These are phyloP conservation scores for Bombus breviceps DNA, from an alignment of 1,140 invertebrate genomes.

Conservation along the genomic window DNA sequence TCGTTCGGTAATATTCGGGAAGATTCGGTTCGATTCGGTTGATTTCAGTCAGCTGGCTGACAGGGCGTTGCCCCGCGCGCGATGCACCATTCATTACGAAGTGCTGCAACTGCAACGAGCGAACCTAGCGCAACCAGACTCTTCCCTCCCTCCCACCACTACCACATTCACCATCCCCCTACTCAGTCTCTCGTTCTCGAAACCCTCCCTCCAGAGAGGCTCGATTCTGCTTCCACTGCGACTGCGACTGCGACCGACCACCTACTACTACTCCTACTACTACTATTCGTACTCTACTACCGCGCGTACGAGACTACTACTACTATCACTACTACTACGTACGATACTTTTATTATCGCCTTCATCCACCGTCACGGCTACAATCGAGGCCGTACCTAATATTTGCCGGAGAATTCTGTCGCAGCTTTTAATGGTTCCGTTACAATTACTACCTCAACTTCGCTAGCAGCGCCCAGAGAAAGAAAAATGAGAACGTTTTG, in stretches of 20 bases:
- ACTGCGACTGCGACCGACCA: conserved; percentile 38
- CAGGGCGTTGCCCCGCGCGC: conserved; percentile 76
- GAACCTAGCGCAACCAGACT: conserved; percentile 70
- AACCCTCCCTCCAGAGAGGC: conserved; percentile 10
- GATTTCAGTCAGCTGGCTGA: conserved; percentile 77
- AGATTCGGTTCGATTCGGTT: conserved; percentile 64
- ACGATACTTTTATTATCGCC: conserved; percentile 35
- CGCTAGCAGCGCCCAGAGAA: conserved; percentile 9
- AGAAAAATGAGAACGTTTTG: conserved; percentile 39
- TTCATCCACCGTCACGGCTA: background rate
- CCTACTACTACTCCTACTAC: conserved; percentile 61
- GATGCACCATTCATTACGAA: conserved; percentile 75
- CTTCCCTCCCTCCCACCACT: background rate
- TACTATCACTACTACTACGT: conserved; percentile 29
- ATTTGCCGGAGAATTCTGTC: conserved; percentile 40
- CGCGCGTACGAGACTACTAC: conserved; percentile 44
- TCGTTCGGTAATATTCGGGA: conserved; percentile 47
- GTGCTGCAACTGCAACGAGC: conserved; percentile 61
- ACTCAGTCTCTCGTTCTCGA: conserved; percentile 9
- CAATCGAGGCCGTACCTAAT: conserved; percentile 49
- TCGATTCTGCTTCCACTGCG: conserved; percentile 57
- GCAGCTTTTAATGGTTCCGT: conserved; percentile 54
- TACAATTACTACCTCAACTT: conserved; percentile 47
- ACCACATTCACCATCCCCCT: conserved; percentile 7
- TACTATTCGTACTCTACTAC: conserved; percentile 46